phyloP scores from a whole-genome alignment of 2,797 vertebrate genomes.

The Taeniopygia guttata region DNA sequence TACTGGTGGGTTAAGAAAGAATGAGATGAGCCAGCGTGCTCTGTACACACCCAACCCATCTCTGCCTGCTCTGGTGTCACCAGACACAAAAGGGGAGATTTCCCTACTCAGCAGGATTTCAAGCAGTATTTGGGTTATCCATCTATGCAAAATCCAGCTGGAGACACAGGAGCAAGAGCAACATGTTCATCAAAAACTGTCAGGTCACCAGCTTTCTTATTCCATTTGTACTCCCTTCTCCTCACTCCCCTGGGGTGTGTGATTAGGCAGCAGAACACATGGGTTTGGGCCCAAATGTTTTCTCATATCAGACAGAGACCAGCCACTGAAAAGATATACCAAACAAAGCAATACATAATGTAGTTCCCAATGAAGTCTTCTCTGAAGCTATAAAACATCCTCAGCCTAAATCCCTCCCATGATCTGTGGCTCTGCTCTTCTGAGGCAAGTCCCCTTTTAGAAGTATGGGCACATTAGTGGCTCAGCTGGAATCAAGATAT shows the following conservation, averaged over 20 bases:
- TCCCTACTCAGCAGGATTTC: background rate
- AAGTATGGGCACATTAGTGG: background rate
- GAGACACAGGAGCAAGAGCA: background rate
- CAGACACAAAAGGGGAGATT: background rate
- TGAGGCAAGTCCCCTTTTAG: background rate
- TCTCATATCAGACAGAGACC: background rate
- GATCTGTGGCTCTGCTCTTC: background rate
- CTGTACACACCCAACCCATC: background rate
- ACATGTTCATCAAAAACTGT: rapidly evolving
- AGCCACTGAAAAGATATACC: background rate
- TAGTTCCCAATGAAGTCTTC: background rate
- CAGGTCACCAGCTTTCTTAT: background rate
- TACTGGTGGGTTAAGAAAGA: background rate
- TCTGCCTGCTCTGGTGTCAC: background rate
- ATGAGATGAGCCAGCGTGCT: background rate
- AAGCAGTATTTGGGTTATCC: background rate
- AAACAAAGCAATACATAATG: background rate
- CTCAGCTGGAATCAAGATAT: background rate
- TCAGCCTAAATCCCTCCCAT: background rate
- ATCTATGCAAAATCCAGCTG: background rate
- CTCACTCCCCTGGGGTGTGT: background rate
- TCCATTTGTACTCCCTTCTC: background rate
- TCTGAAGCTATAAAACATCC: background rate
- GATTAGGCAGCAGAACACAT: background rate
- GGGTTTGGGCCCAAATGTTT: background rate